These are phyloP conservation scores for Drosophila ezoana DNA, from an alignment of 2,888 invertebrate species.

Conservation along the genomic window DNA sequence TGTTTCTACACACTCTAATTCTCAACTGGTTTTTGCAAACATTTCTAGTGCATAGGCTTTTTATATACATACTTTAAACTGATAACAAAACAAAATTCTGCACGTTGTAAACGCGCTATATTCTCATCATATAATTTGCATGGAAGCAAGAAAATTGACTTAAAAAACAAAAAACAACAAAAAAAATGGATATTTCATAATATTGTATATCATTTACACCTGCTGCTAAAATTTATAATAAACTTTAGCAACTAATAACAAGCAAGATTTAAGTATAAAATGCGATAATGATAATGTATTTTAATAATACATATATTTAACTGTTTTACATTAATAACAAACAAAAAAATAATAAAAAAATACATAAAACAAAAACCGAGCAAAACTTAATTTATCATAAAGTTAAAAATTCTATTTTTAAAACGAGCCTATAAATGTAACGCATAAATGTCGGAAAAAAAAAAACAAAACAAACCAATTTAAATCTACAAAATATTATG, in stretches of 20 bases:
- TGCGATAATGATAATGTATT: constrained; percentile 50
- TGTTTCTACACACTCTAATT: constrained; percentile 41
- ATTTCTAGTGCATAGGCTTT: constrained; percentile 62
- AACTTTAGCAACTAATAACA: constrained; percentile 58
- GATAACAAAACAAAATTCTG: constrained; percentile 27
- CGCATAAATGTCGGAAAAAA: constrained; percentile 64
- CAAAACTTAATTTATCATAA: constrained; percentile 72
- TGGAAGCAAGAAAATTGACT: constrained; percentile 50
- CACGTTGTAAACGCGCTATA: constrained; percentile 69
- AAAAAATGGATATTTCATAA: constrained; percentile 38
- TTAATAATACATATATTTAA: constrained; percentile 60
- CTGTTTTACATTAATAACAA: constrained; percentile 68
- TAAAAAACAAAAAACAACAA: constrained; percentile 10
- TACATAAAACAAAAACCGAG: constrained; percentile 39
- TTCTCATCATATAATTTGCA: constrained; percentile 66
- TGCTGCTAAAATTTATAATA: constrained; percentile 59
- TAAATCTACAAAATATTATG: constrained; percentile 58
- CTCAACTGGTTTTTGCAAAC: constrained; percentile 61
- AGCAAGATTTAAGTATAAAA: constrained; percentile 59
- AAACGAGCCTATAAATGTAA: constrained; percentile 75
- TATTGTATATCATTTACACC: constrained; percentile 77
- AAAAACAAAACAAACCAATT: constrained; percentile 51
- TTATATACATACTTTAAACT: constrained; percentile 39
- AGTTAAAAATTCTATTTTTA: constrained; percentile 65
- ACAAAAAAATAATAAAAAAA: constrained; percentile 17